These are phyloP conservation scores for Amblyjoppa proteus DNA, from an alignment of 2,888 invertebrate genomes.

Conservation along the genomic window DNA sequence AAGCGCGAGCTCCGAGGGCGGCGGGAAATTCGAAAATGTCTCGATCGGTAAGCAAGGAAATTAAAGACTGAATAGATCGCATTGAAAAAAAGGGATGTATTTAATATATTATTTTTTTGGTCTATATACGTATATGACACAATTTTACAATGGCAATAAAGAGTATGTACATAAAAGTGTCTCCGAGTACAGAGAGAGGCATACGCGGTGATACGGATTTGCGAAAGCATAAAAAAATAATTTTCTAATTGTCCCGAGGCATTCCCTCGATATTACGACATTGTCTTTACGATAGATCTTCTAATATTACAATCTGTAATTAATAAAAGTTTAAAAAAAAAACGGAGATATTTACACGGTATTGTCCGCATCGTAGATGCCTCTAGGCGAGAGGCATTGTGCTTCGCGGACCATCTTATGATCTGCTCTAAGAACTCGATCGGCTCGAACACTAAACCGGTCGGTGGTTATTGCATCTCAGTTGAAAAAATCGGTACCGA, in stretches of 20 bases:
- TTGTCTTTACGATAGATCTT: conserved; percentile 24
- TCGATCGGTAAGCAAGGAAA: conserved; percentile 2
- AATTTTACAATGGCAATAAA: conserved; percentile 49
- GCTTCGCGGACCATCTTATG: conserved; percentile 77
- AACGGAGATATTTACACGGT: conserved; percentile 48
- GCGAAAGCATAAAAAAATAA: conserved; percentile 51
- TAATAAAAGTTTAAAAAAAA: conserved; percentile 51
- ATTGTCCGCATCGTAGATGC: conserved; percentile 69
- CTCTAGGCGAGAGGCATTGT: conserved; percentile 70
- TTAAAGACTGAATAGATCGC: neutral
- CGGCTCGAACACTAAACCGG: conserved; percentile 61
- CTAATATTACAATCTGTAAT: conserved; percentile 53
- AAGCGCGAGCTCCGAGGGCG: neutral
- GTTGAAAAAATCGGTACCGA: conserved; percentile 85
- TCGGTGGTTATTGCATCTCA: conserved; percentile 76
- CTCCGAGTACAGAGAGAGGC: conserved; percentile 22
- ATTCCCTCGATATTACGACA: conserved; percentile 22
- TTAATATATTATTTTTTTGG: conserved; percentile 8
- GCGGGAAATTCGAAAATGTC: conserved; percentile 6
- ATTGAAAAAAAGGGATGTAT: neutral
- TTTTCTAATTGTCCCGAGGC: conserved; percentile 23
- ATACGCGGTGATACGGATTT: conserved; percentile 26
- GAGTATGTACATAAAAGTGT: conserved; percentile 37
- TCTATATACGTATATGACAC: conserved; percentile 18
- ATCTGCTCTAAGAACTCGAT: conserved; percentile 71